Conservation (phyloP, 2,888 invertebrate genomes). For the Mesoligia furuncula region DNA sequence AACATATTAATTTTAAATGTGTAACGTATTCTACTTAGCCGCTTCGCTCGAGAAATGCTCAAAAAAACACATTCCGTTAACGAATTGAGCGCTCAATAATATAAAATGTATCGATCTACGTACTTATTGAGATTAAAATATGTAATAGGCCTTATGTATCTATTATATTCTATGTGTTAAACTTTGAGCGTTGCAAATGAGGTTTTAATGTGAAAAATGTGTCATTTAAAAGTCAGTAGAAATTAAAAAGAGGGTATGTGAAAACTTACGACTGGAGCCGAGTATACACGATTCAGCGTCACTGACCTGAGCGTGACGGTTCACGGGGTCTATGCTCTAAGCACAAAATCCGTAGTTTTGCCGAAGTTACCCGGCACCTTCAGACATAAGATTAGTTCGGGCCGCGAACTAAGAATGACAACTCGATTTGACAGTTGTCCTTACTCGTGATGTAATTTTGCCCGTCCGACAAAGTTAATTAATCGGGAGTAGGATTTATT, state of each 20-base stretch:
- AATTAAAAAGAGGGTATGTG: background rate
- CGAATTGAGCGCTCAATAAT: slow-evolving; percentile 65
- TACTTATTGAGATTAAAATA: slow-evolving; percentile 75
- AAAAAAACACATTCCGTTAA: slow-evolving; percentile 71
- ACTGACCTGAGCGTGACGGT: background rate
- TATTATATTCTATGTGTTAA: no score
- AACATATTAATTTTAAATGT: background rate
- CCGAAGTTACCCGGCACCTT: background rate
- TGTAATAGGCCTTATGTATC: slow-evolving; percentile 38
- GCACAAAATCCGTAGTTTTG: background rate
- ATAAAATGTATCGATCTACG: slow-evolving; percentile 62
- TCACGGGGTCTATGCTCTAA: background rate
- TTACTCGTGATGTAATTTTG: background rate
- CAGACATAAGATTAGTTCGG: background rate
- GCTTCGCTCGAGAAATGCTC: slow-evolving; percentile 20
- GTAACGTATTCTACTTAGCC: background rate
- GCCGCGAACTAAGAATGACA: background rate
- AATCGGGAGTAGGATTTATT: background rate
- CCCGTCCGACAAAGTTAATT: background rate
- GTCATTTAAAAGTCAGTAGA: background rate
- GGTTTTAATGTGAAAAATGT: background rate
- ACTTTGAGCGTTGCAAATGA: slow-evolving; percentile 34
- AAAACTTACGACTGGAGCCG: background rate
- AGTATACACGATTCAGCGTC: background rate
- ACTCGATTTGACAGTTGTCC: background rate